phyloP scores from a whole-genome alignment of 2,888 invertebrate genomes.

The Bembecia ichneumoniformis region DNA sequence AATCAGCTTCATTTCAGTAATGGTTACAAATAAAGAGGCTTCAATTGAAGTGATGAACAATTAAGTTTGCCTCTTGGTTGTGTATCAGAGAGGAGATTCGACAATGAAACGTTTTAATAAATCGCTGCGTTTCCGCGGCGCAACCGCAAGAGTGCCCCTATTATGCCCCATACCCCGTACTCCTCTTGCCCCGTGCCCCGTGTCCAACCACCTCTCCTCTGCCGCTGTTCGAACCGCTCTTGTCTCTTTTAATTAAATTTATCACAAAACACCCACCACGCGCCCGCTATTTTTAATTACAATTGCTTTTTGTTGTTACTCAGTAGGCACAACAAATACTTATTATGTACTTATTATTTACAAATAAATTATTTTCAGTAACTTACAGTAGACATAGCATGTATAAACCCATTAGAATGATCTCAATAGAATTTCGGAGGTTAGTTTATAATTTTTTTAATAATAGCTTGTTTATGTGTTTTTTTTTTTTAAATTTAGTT shows the following conservation, averaged over 20 bases:
- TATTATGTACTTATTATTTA: too few species aligned
- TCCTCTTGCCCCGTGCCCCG: too few species aligned
- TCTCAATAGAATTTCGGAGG: too few species aligned
- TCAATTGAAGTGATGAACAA: background rate
- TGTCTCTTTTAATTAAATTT: slow-evolving; percentile 35
- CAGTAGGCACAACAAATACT: background rate
- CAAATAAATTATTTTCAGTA: too few species aligned
- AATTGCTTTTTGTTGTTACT: slow-evolving; percentile 13
- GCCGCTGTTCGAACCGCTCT: background rate
- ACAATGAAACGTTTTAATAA: background rate
- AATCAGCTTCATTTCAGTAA: too few species aligned
- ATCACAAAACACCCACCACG: slow-evolving; percentile 26
- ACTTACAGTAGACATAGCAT: too few species aligned
- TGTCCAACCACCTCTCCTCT: too few species aligned
- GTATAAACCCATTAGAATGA: too few species aligned
- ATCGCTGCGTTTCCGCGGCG: background rate
- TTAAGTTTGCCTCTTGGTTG: background rate
- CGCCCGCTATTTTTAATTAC: slow-evolving; percentile 31
- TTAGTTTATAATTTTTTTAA: too few species aligned
- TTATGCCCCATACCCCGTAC: too few species aligned
- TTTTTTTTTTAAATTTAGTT: too few species aligned
- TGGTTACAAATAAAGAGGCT: background rate
- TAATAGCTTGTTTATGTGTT: too few species aligned
- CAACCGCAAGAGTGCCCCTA: background rate
- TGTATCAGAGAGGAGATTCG: background rate